Percentiles rank a stretch among this genome's conserved stretches.
phyloP scores from a whole-genome alignment of 2,888 invertebrate species.

The Oscheius sp. region DNA sequence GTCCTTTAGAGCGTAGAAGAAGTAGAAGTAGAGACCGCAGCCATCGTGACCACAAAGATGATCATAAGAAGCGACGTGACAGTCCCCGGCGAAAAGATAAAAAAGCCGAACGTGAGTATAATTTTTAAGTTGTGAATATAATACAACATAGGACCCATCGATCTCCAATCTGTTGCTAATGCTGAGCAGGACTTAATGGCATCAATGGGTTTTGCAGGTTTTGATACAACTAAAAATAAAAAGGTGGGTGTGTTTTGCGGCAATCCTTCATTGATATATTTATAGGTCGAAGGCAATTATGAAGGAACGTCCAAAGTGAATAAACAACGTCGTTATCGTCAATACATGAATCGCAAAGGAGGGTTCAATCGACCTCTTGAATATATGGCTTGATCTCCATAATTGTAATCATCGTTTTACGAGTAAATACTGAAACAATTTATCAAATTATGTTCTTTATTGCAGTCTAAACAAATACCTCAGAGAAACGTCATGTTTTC shows the following conservation, averaged over 20 bases:
- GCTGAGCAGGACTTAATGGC: slow-evolving; percentile 67
- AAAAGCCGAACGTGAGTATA: slow-evolving; percentile 14
- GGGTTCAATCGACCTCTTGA: slow-evolving; percentile 98
- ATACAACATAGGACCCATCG: slow-evolving; percentile 35
- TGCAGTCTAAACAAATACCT: too few relatives aligned
- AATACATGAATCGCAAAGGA: slow-evolving; percentile 99
- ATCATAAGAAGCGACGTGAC: slow-evolving; percentile 31
- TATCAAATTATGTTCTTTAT: not conserved
- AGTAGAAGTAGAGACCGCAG: slow-evolving; percentile 48
- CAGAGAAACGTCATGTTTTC: too few relatives aligned
- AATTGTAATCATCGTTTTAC: not conserved
- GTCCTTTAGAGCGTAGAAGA: slow-evolving; percentile 44
- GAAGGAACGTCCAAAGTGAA: slow-evolving; percentile 94
- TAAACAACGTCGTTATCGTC: slow-evolving; percentile 93
- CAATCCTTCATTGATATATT: slow-evolving; percentile 8
- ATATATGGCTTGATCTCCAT: slow-evolving; percentile 62
- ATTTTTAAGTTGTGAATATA: not conserved
- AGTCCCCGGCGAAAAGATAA: slow-evolving; percentile 31
- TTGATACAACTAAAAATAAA: slow-evolving; percentile 87
- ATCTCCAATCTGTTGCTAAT: slow-evolving; percentile 39
- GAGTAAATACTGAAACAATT: slow-evolving; percentile 1
- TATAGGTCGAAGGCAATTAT: slow-evolving; percentile 87
- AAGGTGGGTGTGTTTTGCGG: slow-evolving; percentile 66
- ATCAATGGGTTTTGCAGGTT: slow-evolving; percentile 94
- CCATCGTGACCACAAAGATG: slow-evolving; percentile 42